Conservation (phyloP, 1,140 invertebrate species). For the Lysiphlebus fabarum region DNA sequence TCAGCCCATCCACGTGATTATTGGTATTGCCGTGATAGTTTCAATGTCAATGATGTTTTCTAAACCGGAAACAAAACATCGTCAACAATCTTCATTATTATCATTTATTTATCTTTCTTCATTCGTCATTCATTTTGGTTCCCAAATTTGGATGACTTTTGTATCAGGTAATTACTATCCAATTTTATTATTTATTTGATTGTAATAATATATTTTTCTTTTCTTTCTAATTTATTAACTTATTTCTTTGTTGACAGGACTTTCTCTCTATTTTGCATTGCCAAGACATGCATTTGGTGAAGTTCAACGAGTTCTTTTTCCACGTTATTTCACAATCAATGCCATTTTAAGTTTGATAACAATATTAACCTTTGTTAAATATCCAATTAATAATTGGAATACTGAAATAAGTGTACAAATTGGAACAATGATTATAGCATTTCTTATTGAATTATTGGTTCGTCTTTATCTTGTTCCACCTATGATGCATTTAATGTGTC, state of each 20-base stretch:
- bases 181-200: background rate
- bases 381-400: conserved; percentile 48
- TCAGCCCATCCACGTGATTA: conserved; percentile 73
- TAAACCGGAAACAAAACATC: conserved; percentile 46
- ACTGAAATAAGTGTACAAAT: conserved; percentile 55
- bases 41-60: conserved; percentile 61
- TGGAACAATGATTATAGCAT: conserved; percentile 62
- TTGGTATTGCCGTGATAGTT: conserved; percentile 62
- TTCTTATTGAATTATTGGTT: conserved; percentile 66
- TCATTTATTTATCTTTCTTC: conserved; percentile 68
- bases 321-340: conserved; percentile 78
- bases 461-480: conserved; percentile 67
- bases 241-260: conserved; percentile 55
- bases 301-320: conserved; percentile 81
- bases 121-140: conserved; percentile 74
- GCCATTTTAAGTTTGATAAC: conserved; percentile 70
- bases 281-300: conserved; percentile 78
- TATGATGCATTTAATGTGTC: conserved; percentile 64
- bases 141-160: conserved; percentile 87
- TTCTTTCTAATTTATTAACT: conserved; percentile 16
- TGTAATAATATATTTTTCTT: conserved; percentile 14
- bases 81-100: conserved; percentile 48
- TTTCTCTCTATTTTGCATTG: conserved; percentile 77
- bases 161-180: conserved; percentile 66
- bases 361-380: conserved; percentile 65